A percentile compares a stretch with the other conserved stretches of the same genome.
phyloP scores from a whole-genome alignment of 2,888 invertebrate species.

The Myopa testacea region DNA sequence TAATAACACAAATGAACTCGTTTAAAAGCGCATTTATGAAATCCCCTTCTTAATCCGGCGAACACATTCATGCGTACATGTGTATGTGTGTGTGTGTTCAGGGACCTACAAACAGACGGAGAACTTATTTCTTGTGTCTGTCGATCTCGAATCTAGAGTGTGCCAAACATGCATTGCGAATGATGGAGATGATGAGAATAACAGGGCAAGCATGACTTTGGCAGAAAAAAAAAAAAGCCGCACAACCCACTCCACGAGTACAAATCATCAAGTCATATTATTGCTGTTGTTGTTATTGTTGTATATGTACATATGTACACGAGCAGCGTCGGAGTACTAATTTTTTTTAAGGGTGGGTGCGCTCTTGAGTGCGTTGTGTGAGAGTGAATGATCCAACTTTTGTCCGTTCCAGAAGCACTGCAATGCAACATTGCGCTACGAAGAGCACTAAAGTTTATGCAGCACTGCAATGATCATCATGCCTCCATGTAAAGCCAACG shows the following conservation, averaged over 20 bases:
- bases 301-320: too few species aligned
- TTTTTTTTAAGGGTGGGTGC: not conserved
- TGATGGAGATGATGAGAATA: constrained; percentile 20
- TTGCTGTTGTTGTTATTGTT: not conserved
- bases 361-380: constrained; percentile 6
- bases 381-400: not conserved
- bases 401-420: not conserved
- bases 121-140: not conserved
- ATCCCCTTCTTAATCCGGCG: constrained; percentile 35
- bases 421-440: not conserved
- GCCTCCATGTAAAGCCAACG: not conserved
- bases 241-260: too few species aligned
- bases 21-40: constrained; percentile 23
- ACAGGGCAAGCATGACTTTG: not conserved
- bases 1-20: constrained; percentile 22
- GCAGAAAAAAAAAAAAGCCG: not conserved
- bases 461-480: constrained; percentile 9
- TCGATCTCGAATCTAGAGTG: not conserved
- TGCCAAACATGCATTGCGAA: not conserved
- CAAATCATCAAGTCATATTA: not conserved
- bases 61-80: not conserved
- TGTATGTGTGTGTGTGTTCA: not conserved
- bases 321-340: too few species aligned
- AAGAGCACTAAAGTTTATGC: not conserved
- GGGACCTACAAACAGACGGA: not conserved